Conservation (phyloP, 2,797 vertebrate genomes). For the Chloroceryle inda region DNA sequence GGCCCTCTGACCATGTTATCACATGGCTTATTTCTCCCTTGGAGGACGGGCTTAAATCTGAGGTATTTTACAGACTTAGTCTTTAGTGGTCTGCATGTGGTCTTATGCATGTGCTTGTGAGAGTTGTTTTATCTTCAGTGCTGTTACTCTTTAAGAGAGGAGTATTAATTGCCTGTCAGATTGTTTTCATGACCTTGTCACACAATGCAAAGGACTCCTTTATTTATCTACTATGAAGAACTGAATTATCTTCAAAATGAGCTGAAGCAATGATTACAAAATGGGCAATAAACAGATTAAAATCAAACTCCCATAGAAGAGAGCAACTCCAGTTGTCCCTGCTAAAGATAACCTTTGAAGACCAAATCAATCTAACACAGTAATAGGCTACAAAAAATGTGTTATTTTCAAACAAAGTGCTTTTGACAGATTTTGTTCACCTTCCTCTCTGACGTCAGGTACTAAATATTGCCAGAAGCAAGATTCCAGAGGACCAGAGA, state of each 20-base stretch:
- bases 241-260: not conserved
- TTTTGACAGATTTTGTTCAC: not conserved
- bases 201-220: not conserved
- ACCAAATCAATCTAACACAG: not conserved
- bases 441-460: not conserved
- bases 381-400: not conserved
- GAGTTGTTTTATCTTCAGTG: not conserved
- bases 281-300: slow-evolving; percentile 12
- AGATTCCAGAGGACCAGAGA: not conserved
- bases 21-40: not conserved
- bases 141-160: not conserved
- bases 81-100: not conserved
- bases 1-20: not conserved
- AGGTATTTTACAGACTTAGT: not conserved
- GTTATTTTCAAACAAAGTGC: not conserved
- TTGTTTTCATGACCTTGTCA: slow-evolving; percentile 30
- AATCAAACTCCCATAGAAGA: not conserved
- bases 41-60: not conserved
- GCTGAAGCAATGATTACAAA: not conserved
- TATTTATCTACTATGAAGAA: not conserved
- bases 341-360: not conserved
- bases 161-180: slow-evolving; percentile 13
- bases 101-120: rapidly evolving
- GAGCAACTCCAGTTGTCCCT: not conserved
- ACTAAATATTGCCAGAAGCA: not conserved